phyloP scores from a whole-genome alignment of 2,113 vertebrate species.

The Danionella cerebrum region DNA sequence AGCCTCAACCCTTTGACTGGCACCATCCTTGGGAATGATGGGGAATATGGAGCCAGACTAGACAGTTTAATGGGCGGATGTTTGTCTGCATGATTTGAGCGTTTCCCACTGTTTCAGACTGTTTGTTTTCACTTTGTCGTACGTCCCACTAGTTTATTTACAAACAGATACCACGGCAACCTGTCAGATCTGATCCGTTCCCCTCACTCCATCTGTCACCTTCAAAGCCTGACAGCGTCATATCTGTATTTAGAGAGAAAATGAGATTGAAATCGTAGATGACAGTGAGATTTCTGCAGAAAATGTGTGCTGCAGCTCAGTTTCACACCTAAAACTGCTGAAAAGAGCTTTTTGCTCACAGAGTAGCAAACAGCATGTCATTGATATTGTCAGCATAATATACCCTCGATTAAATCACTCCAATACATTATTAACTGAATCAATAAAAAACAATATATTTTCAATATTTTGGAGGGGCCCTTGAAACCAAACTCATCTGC shows the following conservation, averaged over 20 bases:
- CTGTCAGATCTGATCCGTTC: conserved; percentile 44
- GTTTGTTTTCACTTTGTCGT: conserved; percentile 39
- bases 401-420: no score
- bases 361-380: no score
- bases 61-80: conserved; percentile 9
- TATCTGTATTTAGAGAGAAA: conserved; percentile 22
- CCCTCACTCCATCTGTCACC: conserved; percentile 54
- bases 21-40: conserved; percentile 24
- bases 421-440: no score
- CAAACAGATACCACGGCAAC: conserved; percentile 53
- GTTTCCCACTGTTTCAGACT: conserved; percentile 25
- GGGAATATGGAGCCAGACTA: conserved; percentile 35
- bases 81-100: conserved; percentile 4
- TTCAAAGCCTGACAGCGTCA: conserved; percentile 51
- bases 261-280: conserved; percentile 39
- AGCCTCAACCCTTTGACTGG: conserved; percentile 37
- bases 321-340: no score
- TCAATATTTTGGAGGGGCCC: no score
- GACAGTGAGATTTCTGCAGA: conserved; percentile 31
- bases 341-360: no score
- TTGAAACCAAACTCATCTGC: no score
- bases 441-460: no score
- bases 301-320: conserved; percentile 22
- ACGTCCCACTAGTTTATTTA: conserved; percentile 41
- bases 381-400: no score